Evolutionary conservation across 1,140 invertebrate genomes (phyloP).

Genomic region (Ceratosolen fusciceps): DNA sequence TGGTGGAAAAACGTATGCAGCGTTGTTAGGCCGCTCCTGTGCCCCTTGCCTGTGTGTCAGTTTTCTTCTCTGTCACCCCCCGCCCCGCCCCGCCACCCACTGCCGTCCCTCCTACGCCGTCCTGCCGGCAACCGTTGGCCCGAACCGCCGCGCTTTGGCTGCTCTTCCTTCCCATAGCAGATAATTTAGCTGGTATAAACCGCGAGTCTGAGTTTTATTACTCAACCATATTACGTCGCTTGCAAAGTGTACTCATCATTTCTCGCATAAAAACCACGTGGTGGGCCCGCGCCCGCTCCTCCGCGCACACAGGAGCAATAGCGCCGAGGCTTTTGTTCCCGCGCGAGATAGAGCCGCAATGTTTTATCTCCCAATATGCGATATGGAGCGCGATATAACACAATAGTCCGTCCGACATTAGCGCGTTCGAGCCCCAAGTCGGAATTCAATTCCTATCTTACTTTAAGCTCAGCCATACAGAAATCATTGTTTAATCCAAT

Average conservation of each 20-base stretch:
- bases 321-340: constrained; percentile 30
- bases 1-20: background rate
- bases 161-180: constrained; percentile 49
- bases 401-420: constrained; percentile 6
- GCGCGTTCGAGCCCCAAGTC: constrained; percentile 7
- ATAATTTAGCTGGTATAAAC: constrained; percentile 61
- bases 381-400: constrained; percentile 12
- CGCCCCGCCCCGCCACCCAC: background rate
- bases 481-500: constrained; percentile 47
- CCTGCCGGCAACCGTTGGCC: too few species aligned
- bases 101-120: too few species aligned
- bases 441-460: constrained; percentile 41
- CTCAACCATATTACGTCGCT: constrained; percentile 57
- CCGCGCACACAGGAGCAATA: background rate
- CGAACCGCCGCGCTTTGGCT: too few species aligned
- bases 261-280: constrained; percentile 27
- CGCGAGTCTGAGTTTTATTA: constrained; percentile 61
- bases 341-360: constrained; percentile 27
- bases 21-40: constrained; percentile 30
- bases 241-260: constrained; percentile 43
- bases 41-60: constrained; percentile 3
- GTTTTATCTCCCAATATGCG: constrained; percentile 30
- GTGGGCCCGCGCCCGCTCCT: too few species aligned
- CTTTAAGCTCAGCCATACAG: constrained; percentile 31
- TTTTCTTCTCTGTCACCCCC: background rate